Conservation (phyloP, 2,888 invertebrate species). For the Parthenolecanium corni region DNA sequence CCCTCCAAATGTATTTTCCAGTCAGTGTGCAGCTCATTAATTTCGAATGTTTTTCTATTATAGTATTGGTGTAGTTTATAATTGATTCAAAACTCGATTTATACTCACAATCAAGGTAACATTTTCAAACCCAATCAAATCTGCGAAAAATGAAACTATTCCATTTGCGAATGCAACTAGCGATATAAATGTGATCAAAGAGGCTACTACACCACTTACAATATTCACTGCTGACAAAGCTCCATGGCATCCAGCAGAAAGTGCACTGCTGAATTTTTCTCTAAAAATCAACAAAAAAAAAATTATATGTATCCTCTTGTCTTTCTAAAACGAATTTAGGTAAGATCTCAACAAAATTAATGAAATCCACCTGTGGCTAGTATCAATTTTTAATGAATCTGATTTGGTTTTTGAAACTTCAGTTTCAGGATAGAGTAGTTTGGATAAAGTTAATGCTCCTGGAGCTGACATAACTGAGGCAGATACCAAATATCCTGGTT, state of each 20-base stretch:
- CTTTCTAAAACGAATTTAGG: too few species aligned
- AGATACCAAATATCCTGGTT: slow-evolving; percentile 76
- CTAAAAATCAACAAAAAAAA: slow-evolving; percentile 48
- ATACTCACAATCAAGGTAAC: slow-evolving; percentile 43
- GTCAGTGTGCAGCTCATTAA: too few species aligned
- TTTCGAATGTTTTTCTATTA: too few species aligned
- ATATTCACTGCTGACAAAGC: slow-evolving; percentile 68
- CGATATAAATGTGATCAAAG: slow-evolving; percentile 82
- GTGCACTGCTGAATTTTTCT: slow-evolving; percentile 54
- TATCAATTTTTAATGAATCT: slow-evolving; percentile 48
- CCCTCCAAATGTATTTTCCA: too few species aligned
- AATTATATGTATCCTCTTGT: too few species aligned
- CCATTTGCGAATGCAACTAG: slow-evolving; percentile 75
- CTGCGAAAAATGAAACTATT: slow-evolving; percentile 67
- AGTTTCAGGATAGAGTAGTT: slow-evolving; percentile 85
- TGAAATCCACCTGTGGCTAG: slow-evolving; percentile 4
- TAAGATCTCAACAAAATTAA: neutral
- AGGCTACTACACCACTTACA: slow-evolving; percentile 77
- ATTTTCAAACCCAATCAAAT: slow-evolving; percentile 54
- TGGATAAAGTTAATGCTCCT: slow-evolving; percentile 77
- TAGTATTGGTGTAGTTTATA: too few species aligned
- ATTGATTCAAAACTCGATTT: neutral
- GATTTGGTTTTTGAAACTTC: slow-evolving; percentile 63
- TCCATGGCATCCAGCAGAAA: slow-evolving; percentile 87
- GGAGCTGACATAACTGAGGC: slow-evolving; percentile 96